A percentile compares a stretch with the other conserved stretches of the same genome.
phyloP scores from a whole-genome alignment of 92 coral and sea anemone genomes.

The Epizoanthus illoricatus region DNA sequence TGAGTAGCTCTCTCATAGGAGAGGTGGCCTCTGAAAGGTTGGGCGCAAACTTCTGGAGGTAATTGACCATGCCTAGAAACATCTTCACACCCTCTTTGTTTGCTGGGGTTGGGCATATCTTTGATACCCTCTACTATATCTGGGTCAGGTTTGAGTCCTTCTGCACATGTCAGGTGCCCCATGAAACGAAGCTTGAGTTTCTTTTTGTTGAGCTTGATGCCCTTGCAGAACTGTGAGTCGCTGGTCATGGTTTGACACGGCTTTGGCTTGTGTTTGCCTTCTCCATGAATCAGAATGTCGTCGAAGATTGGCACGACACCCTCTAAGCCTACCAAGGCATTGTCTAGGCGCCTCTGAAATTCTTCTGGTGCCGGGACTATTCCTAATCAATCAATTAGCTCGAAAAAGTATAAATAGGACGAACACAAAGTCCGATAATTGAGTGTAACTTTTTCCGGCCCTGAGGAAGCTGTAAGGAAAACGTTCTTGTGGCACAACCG shows the following conservation, averaged over 20 bases:
- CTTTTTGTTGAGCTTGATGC: slow-evolving; percentile 12
- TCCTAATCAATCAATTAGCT: too few species aligned
- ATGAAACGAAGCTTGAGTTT: slow-evolving; percentile 1
- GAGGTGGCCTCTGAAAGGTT: slow-evolving; percentile 10
- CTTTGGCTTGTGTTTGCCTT: slow-evolving; percentile 20
- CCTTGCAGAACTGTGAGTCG: background rate
- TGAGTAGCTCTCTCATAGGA: too few species aligned
- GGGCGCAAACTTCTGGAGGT: slow-evolving; percentile 24
- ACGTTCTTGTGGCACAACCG: too few species aligned
- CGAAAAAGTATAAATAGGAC: too few species aligned
- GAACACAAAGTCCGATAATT: too few species aligned
- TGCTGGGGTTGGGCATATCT: slow-evolving; percentile 8
- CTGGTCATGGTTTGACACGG: slow-evolving; percentile 12
- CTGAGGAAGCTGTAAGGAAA: too few species aligned
- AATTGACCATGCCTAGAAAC: slow-evolving; percentile 21
- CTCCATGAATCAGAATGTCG: slow-evolving; percentile 28
- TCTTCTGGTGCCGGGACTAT: slow-evolving; percentile 44
- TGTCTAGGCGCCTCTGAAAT: slow-evolving; percentile 30
- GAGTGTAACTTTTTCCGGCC: too few species aligned
- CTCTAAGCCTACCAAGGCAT: slow-evolving; percentile 25
- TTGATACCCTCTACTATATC: slow-evolving; percentile 1
- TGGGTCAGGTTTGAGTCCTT: slow-evolving; percentile 29
- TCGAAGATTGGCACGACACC: slow-evolving; percentile 23
- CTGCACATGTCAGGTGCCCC: slow-evolving; percentile 9
- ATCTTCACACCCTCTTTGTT: slow-evolving; percentile 6